Conservation (phyloP, 1,140 invertebrate genomes). For the Zophobas morio region DNA sequence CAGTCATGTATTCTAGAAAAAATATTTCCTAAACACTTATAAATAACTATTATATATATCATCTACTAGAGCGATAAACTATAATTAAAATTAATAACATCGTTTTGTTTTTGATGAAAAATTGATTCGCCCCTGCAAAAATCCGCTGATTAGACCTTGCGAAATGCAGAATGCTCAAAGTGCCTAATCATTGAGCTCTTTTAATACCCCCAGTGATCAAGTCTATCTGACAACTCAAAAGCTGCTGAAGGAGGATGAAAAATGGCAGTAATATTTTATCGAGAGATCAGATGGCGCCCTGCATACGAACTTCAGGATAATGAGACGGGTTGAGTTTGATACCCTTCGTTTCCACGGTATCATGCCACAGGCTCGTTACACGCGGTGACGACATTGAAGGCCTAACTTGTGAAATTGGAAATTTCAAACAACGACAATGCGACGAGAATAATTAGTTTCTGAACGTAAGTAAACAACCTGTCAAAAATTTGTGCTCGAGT, state of each 20-base stretch:
- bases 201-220: slow-evolving; percentile 64
- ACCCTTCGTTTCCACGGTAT: slow-evolving; percentile 57
- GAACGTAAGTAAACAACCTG: slow-evolving; percentile 32
- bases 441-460: slow-evolving; percentile 34
- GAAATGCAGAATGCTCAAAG: slow-evolving; percentile 34
- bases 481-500: slow-evolving; percentile 1
- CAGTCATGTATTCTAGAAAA: too few species aligned
- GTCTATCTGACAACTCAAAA: slow-evolving; percentile 64
- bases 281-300: slow-evolving; percentile 63
- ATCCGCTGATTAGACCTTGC: background rate
- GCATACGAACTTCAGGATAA: slow-evolving; percentile 66
- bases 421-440: slow-evolving; percentile 33
- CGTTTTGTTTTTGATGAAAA: too few species aligned
- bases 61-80: too few species aligned
- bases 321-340: slow-evolving; percentile 65
- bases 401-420: slow-evolving; percentile 35
- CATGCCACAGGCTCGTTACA: slow-evolving; percentile 50
- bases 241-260: slow-evolving; percentile 65
- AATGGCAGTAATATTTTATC: slow-evolving; percentile 66
- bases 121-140: background rate
- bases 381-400: slow-evolving; percentile 45
- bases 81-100: too few species aligned
- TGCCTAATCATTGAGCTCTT: slow-evolving; percentile 60
- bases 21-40: too few species aligned
- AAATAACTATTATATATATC: too few species aligned